Evolutionary conservation across 2,888 invertebrate species (phyloP), one percentile per base, ranked within the genome.

Genomic region (Hedychridium roseum): DNA sequence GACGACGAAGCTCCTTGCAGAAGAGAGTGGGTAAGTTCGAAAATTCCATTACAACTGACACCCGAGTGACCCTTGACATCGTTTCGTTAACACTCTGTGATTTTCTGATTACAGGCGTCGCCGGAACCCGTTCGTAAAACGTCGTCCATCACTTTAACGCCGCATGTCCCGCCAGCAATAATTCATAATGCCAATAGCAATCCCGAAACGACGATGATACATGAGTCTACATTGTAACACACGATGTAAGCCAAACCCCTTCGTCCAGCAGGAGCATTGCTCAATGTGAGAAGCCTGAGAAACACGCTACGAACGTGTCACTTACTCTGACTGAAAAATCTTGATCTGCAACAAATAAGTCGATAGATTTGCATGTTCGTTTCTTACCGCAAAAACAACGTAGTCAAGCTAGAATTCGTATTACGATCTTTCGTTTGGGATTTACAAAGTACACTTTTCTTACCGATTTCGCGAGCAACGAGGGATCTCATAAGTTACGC

Each of bases 181-280:
- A 73, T 76, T 39, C 68, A 69, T 20, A 66, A 66, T 54, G 57
- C 68, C 17, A 64, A 54, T 30, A 67, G 64, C 37, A 71, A 72
- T 60, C 60, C 73, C 14, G 75, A 77, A 36, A 63, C 73, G 27
- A 56, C 73, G 35, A 65, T 77, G 38, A 76, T 78, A 47, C 78
- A 78, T 57, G 78, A 78, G 54, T 78, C 78, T 9, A 78, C 78
- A 28, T 75, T 78, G 75, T 78, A 78, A 78, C 76, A 68, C 57
- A 74, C 72, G 45, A 75, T 74, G 44, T 76, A 74, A 77, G 71
- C 57, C 66, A 60, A 60, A 50, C 36, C 11, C 9, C 1, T 12
- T 41, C n/a, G 40, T 57, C 55, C 57, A 65, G 62, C 66, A 54
- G 31, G 60, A 68, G 64, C 60, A 41, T 61, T 53, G 66, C 66